Conservation (phyloP, 2,888 invertebrate genomes). For the Nephrotoma guestfalica region DNA sequence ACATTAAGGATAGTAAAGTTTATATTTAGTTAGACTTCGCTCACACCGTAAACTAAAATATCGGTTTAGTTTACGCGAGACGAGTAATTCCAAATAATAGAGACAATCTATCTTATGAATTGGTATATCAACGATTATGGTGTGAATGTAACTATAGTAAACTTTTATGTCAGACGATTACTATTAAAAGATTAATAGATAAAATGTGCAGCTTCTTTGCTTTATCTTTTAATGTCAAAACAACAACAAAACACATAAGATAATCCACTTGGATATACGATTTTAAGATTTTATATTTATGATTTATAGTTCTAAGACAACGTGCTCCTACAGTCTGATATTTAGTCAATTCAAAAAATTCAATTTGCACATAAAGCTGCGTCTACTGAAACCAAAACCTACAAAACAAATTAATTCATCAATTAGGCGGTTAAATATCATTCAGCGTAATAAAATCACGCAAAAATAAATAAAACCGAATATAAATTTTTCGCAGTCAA, state of each 20-base stretch:
- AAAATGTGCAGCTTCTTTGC: not conserved
- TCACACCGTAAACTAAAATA: no score
- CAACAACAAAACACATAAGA: not conserved
- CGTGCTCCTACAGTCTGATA: not conserved
- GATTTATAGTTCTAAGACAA: not conserved
- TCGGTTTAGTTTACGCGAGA: no score
- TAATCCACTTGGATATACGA: not conserved
- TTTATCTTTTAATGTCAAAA: not conserved
- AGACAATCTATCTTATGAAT: no score
- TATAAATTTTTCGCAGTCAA: not conserved
- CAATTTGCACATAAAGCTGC: not conserved
- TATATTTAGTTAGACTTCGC: no score
- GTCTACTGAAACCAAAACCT: not conserved
- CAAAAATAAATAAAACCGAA: not conserved
- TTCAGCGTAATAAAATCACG: not conserved
- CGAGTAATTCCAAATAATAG: no score
- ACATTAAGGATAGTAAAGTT: no score
- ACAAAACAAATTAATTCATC: not conserved
- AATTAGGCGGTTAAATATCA: not conserved
- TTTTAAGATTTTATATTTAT: not conserved
- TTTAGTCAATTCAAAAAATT: not conserved
- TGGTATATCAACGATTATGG: not conserved
- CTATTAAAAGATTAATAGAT: not conserved
- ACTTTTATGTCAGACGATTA: not conserved
- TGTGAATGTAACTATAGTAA: not conserved